Evolutionary conservation across 2,797 vertebrate species (phyloP), one percentile per base, ranked within the genome.

Genomic region (Balearica regulorum): DNA sequence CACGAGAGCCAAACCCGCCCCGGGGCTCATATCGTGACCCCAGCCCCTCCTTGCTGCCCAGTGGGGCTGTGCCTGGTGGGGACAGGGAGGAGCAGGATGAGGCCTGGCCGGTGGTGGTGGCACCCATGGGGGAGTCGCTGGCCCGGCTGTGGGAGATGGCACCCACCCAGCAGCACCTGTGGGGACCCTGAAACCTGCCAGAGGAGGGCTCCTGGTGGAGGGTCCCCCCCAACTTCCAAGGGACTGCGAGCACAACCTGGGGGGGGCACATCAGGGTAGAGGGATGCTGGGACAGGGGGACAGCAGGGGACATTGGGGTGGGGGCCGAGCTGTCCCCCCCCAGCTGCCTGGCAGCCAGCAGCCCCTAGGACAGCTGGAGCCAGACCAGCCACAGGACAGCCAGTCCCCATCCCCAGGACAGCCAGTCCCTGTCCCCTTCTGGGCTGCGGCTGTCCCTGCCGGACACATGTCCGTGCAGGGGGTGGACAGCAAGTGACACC

Each of bases 171-270:
- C 46, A 39, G 25, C 10, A 0, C 46, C 48, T 5, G 4, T 0
- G 0, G 55, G 41, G 68, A 48, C n/a, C 57, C 69, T 18, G 1
- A 60, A 81, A 10, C 10, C 54, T 33, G 7, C 5, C 0, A 0
- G 37, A 53, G 10, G 1, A 5, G 49, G 44, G 51, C 21, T 58
- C 17, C n/a, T 21, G 31, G 46, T 14, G 25, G 9, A 69, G 37
- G 31, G 31, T 20, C 48, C 51, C 66, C 33, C 6, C 37, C 18
- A 4, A 0, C 10, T 66, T 39, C 37, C 26, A 16, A 51, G 37
- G 48, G 20, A 24, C 53, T n/a, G 46, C 8, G 4, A 39, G 20
- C 44, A 14, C 0, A 0, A 10, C 14, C 0, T 1, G 10, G 81
- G 53, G 77, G 73, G 39, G 39, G 39, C 11, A 83, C 33, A 33